Conservation (phyloP, 2,888 invertebrate species). For the Heterodera filipjevi region DNA sequence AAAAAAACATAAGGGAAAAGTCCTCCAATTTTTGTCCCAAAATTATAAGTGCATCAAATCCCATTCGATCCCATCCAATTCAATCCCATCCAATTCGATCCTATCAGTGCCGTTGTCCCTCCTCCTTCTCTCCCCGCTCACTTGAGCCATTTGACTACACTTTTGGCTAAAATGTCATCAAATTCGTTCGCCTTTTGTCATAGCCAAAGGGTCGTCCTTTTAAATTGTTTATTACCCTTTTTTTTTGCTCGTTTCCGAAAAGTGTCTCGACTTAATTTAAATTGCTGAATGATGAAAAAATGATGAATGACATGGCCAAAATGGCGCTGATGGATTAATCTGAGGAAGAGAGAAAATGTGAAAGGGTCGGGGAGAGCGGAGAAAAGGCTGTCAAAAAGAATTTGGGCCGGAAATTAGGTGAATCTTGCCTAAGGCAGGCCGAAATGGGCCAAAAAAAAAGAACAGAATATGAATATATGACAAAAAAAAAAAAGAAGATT, state of each 20-base stretch:
- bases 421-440: neutral
- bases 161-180: too few species aligned
- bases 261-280: neutral
- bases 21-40: neutral
- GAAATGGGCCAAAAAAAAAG: neutral
- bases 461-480: too few species aligned
- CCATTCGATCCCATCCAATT: neutral
- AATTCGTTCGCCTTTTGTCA: too few species aligned
- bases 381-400: neutral
- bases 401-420: neutral
- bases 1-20: neutral
- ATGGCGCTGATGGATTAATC: neutral
- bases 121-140: neutral
- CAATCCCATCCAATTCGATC: neutral
- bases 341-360: neutral
- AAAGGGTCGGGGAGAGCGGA: neutral
- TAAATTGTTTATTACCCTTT: too few species aligned
- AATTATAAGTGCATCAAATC: neutral
- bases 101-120: neutral
- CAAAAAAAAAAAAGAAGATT: too few species aligned
- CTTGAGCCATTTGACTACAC: too few species aligned
- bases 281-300: neutral
- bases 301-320: neutral
- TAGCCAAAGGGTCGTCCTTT: too few species aligned
- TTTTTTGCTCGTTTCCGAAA: neutral